Conservation (phyloP, 2,888 invertebrate species). For the Dynastes grantii region DNA sequence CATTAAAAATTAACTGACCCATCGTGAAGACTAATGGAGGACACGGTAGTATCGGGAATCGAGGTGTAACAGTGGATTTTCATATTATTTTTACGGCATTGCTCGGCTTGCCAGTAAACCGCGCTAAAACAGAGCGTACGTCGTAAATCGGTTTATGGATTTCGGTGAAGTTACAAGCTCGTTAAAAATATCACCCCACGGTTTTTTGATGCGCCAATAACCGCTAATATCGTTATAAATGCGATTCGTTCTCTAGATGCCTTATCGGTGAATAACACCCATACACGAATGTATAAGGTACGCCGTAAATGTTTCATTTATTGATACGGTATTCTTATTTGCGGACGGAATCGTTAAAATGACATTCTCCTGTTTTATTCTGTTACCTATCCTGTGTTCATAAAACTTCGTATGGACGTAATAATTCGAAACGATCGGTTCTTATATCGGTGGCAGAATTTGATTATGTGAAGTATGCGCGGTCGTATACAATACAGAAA, state of each 20-base stretch:
- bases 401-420: too few species aligned
- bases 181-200: slow-evolving; percentile 36
- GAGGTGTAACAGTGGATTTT: slow-evolving; percentile 26
- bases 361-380: neutral
- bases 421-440: too few species aligned
- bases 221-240: slow-evolving; percentile 27
- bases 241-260: slow-evolving; percentile 14
- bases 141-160: slow-evolving; percentile 38
- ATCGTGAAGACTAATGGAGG: neutral
- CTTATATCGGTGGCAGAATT: too few species aligned
- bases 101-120: slow-evolving; percentile 14
- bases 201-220: slow-evolving; percentile 37
- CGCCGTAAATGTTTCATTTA: slow-evolving; percentile 14
- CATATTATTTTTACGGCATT: slow-evolving; percentile 34
- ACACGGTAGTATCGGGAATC: neutral
- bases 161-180: slow-evolving; percentile 37
- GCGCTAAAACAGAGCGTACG: slow-evolving; percentile 10
- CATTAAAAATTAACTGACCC: slow-evolving; percentile 12
- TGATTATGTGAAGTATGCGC: too few species aligned
- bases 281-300: neutral
- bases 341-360: slow-evolving; percentile 2
- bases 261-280: slow-evolving; percentile 31
- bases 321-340: slow-evolving; percentile 3
- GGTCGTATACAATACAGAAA: too few species aligned
- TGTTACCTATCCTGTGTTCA: neutral